These are phyloP conservation scores for Blomia tropicalis DNA, from an alignment of 2,888 invertebrate species.

Conservation along the genomic window DNA sequence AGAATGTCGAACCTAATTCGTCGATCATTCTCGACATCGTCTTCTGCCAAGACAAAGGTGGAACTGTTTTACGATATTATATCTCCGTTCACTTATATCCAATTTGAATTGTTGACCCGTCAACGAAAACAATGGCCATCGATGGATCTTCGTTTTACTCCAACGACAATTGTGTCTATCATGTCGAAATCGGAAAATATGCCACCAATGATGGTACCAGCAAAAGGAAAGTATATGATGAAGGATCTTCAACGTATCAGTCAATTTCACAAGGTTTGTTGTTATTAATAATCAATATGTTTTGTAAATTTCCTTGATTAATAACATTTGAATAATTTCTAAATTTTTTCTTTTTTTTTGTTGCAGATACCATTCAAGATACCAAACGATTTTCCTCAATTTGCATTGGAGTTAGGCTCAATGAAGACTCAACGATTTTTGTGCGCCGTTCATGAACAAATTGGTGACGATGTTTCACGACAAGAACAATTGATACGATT, in stretches of 20 bases:
- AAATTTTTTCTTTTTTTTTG: not conserved
- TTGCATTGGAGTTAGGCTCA: not conserved
- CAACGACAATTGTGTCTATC: not conserved
- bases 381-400: not conserved
- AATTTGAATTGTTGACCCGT: not conserved
- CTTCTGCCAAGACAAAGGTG: not conserved
- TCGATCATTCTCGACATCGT: not conserved
- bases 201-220: not conserved
- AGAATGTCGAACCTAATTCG: not conserved
- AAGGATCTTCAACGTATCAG: not conserved
- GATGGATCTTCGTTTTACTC: not conserved
- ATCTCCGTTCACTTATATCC: constrained; percentile 4
- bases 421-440: constrained; percentile 11
- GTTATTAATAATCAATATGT: not conserved
- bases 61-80: constrained; percentile 1
- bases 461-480: not conserved
- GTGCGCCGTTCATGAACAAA: not conserved
- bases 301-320: not conserved
- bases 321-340: not conserved
- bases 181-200: not conserved
- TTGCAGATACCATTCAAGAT: not conserved
- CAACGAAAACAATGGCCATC: not conserved
- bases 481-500: not conserved
- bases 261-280: not conserved
- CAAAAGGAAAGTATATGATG: not conserved